Percentiles rank a stretch among this genome's conserved stretches.
Conservation (phyloP, 2,797 vertebrate genomes). For the Cuculus canorus region DNA sequence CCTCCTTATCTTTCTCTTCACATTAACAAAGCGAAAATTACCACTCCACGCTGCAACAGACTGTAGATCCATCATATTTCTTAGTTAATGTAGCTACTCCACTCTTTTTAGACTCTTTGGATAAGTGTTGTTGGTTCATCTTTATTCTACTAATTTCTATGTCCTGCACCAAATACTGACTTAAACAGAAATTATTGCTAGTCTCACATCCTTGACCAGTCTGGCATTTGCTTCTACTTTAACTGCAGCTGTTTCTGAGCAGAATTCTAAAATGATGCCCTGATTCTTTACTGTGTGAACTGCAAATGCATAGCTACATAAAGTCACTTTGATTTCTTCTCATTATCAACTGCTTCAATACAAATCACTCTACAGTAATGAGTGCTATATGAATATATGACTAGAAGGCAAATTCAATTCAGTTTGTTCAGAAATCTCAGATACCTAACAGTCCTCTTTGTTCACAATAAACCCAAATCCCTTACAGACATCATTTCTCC, state of each 20-base stretch:
- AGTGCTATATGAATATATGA: accelerated
- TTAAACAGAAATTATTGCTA: not conserved
- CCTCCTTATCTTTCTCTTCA: not conserved
- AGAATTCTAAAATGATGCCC: not conserved
- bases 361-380: accelerated
- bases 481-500: not conserved
- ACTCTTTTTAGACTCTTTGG: not conserved
- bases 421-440: not conserved
- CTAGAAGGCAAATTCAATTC: not conserved
- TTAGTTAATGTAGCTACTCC: not conserved
- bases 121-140: no score
- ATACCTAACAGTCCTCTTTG: accelerated
- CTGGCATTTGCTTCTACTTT: not conserved
- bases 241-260: not conserved
- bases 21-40: not conserved
- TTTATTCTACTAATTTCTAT: not conserved
- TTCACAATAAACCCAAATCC: not conserved
- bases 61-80: accelerated
- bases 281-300: not conserved
- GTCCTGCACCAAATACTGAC: not conserved
- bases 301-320: accelerated
- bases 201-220: not conserved
- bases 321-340: not conserved
- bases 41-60: no score
- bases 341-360: not conserved